A percentile compares a stretch with the other conserved stretches of the same genome.
phyloP scores from a whole-genome alignment of 2,797 vertebrate genomes.

The Centropyge bicolor region DNA sequence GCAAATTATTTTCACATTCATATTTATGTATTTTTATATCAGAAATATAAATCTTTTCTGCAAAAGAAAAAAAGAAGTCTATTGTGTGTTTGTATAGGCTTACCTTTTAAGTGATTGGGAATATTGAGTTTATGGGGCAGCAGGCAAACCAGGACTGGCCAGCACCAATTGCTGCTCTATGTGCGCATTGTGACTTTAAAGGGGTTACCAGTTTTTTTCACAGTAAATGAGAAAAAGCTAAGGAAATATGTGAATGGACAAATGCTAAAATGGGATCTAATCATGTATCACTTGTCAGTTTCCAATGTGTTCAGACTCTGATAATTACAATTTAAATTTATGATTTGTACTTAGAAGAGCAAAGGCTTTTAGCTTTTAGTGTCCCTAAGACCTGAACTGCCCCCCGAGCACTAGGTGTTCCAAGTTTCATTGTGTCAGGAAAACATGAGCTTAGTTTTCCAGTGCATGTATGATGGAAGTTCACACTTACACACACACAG shows the following conservation, averaged over 20 bases:
- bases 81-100: not conserved
- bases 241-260: not conserved
- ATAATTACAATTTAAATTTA: slow-evolving; percentile 11
- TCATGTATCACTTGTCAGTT: not conserved
- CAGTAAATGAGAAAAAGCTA: not conserved
- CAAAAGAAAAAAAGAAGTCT: not conserved
- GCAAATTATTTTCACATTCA: too few species aligned
- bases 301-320: not conserved
- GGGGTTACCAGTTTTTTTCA: not conserved
- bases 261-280: not conserved
- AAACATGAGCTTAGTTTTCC: slow-evolving; percentile 60
- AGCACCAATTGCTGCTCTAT: not conserved
- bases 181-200: not conserved
- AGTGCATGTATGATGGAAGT: slow-evolving; percentile 41
- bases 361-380: not conserved
- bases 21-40: too few species aligned
- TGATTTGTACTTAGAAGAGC: slow-evolving; percentile 12
- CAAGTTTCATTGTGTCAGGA: slow-evolving; percentile 30
- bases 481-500: slow-evolving; percentile 6
- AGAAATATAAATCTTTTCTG: too few species aligned
- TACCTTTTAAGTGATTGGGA: slow-evolving; percentile 13
- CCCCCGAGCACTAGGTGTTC: not conserved
- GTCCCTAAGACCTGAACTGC: not conserved
- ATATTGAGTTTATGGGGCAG: not conserved
- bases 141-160: not conserved